Evolutionary conservation across 2,113 vertebrate genomes (phyloP), one percentile per base, ranked within the genome.

Genomic region (Pteruthius melanotis): DNA sequence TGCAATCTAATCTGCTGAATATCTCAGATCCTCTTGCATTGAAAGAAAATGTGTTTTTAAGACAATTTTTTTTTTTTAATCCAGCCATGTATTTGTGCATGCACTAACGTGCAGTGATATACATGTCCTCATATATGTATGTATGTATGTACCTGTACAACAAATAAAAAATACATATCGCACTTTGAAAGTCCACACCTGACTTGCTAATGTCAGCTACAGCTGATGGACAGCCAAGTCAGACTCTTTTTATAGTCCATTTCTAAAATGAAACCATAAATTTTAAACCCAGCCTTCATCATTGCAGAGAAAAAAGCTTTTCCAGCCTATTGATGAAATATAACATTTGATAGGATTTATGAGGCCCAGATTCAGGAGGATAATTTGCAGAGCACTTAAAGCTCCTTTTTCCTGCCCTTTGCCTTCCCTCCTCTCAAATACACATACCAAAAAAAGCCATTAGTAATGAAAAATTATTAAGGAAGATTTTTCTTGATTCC

Each of bases 231-330:
- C 98, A 98, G 96, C 96, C 97, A 97, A 97, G 97, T 97, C 97
- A 97, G 97, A 95, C 96, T 97, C 95, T 97, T 97, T 98, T 98
- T 97, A 98, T 97, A 98, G 98, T 98, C 98, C 98, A 98, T 99
- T 98, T 98, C 98, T 97, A 97, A 98, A 98, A 98, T 98, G 98
- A 98, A 98, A 98, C 98, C 97, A 98, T 98, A 98, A 98, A 98
- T 98, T 98, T 98, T 95, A 97, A 98, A 98, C 96, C 97, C 68
- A 82, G 90, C 89, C 96, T 98, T 97, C 98, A 98, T 98, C 97
- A 97, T 97, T 97, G 94, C 93, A 93, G 93, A 97, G 94, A 97
- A 97, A 97, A 98, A 98, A 97, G 97, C 98, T 97, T 97, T 98
- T 96, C 94, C 84, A 98, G 97, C 94, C 97, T 97, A 96, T 98